phyloP scores from a whole-genome alignment of 2,113 vertebrate species.

The Dasyprocta punctata region DNA sequence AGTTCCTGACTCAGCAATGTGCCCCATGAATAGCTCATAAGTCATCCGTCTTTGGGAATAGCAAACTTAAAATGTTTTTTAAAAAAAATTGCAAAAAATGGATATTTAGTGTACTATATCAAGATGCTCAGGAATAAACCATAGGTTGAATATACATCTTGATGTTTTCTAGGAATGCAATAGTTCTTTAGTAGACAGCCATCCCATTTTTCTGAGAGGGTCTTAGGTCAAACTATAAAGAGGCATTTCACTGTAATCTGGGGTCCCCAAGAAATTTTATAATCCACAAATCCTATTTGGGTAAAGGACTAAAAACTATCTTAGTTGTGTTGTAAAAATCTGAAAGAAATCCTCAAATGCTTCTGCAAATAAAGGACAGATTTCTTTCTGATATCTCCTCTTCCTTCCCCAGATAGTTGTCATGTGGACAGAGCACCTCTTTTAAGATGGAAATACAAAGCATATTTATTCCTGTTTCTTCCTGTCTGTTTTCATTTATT shows the following conservation, averaged over 20 bases:
- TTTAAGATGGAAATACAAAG: slow-evolving; percentile 10
- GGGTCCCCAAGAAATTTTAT: neutral
- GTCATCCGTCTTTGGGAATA: neutral
- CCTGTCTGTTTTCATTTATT: slow-evolving; percentile 51
- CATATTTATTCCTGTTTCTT: slow-evolving; percentile 26
- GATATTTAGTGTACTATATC: neutral
- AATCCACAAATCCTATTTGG: neutral
- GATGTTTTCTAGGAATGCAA: neutral
- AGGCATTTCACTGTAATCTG: neutral
- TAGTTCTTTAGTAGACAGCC: neutral
- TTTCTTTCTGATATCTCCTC: neutral
- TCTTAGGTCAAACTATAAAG: neutral
- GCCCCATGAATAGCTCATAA: neutral
- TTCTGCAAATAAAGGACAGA: neutral
- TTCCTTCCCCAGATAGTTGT: neutral
- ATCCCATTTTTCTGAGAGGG: neutral
- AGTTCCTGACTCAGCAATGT: neutral
- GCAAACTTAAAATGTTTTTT: neutral
- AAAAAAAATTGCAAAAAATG: slow-evolving; percentile 23
- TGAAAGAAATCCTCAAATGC: neutral
- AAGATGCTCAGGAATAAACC: neutral
- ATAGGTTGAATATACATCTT: neutral
- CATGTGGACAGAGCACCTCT: neutral
- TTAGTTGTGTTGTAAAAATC: slow-evolving; percentile 34
- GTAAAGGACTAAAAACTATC: neutral